Conservation (phyloP, 2,113 vertebrate genomes). For the Xiphorhynchus elegans region DNA sequence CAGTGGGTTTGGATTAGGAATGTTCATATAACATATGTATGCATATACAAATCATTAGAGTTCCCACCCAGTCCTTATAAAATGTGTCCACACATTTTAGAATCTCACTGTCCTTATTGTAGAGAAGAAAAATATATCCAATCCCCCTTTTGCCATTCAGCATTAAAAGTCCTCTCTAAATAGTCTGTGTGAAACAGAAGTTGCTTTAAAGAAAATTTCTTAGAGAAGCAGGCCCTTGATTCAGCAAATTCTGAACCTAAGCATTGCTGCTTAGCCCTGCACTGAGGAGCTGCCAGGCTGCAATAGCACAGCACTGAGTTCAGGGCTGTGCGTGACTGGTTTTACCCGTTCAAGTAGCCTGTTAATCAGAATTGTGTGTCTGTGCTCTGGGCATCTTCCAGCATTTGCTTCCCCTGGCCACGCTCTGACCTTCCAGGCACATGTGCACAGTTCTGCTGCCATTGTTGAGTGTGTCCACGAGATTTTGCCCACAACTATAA, state of each 20-base stretch:
- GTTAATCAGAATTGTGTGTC: accelerated
- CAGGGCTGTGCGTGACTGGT: background rate
- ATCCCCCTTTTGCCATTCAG: background rate
- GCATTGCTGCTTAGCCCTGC: background rate
- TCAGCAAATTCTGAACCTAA: background rate
- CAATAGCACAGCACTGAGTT: background rate
- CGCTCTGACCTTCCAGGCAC: background rate
- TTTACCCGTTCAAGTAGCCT: background rate
- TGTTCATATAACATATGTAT: background rate
- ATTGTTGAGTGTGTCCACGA: background rate
- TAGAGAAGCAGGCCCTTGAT: background rate
- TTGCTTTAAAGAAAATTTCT: background rate
- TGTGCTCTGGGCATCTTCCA: background rate
- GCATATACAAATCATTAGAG: background rate
- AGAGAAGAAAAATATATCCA: too few relatives aligned
- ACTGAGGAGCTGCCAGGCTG: background rate
- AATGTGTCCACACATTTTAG: background rate
- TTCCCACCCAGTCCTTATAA: background rate
- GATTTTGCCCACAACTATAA: background rate
- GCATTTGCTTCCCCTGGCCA: background rate
- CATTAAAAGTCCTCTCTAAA: background rate
- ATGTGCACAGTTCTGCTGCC: background rate
- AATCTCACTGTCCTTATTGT: background rate
- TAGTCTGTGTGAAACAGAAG: background rate
- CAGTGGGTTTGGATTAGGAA: background rate